A percentile compares a stretch with the other conserved stretches of the same genome.
Evolutionary conservation across 2,113 vertebrate species (phyloP).

Genomic region (Bufo gargarizans): DNA sequence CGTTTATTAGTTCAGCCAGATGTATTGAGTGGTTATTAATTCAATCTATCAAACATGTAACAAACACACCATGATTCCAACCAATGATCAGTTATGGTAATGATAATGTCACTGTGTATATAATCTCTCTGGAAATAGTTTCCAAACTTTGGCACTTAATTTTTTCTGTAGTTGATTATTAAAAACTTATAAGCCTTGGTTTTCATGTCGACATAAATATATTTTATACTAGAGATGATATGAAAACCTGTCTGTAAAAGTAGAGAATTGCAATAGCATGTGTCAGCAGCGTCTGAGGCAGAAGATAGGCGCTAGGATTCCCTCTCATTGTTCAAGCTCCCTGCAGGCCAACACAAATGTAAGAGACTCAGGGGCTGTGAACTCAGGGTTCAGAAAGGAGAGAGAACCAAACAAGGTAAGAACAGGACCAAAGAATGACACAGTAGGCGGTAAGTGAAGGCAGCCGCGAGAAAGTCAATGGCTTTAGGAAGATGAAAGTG

Average conservation of each 20-base stretch:
- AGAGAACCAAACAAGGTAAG: constrained; percentile 8
- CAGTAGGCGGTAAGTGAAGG: neutral
- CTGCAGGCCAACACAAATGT: constrained; percentile 16
- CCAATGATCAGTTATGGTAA: neutral
- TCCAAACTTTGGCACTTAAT: neutral
- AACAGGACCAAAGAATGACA: constrained; percentile 22
- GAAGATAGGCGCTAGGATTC: neutral
- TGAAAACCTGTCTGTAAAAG: neutral
- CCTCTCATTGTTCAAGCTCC: constrained; percentile 8
- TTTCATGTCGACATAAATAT: neutral
- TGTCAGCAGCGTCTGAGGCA: constrained; percentile 1
- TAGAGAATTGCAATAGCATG: neutral
- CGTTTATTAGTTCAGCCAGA: too few species aligned
- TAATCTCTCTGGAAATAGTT: neutral
- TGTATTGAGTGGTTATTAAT: neutral
- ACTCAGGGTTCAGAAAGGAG: neutral
- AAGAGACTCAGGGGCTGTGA: constrained; percentile 24
- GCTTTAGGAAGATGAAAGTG: constrained; percentile 37
- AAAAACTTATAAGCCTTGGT: too few species aligned
- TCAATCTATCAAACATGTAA: neutral
- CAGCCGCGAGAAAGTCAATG: constrained; percentile 22
- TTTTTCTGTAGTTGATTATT: neutral
- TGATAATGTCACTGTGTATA: neutral
- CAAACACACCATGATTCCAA: neutral
- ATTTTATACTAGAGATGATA: neutral